Conservation (phyloP, 2,113 vertebrate genomes). For the Anguilla rostrata region DNA sequence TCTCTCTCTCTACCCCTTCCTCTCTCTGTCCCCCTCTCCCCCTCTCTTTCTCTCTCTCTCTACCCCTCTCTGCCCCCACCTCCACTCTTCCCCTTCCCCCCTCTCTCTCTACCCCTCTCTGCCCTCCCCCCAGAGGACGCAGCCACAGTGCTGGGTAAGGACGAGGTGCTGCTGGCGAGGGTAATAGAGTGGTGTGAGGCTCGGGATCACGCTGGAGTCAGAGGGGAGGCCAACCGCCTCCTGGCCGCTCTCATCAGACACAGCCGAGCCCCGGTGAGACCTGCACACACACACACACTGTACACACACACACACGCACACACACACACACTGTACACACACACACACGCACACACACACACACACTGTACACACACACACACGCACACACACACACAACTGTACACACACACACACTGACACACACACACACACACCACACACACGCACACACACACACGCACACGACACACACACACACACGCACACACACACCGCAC, state of each 20-base stretch:
- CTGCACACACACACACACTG: background rate
- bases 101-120: background rate
- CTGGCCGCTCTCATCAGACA: conserved; percentile 79
- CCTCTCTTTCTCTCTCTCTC: too few species aligned
- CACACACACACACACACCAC: too few species aligned
- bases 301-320: too few species aligned
- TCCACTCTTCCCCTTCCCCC: background rate
- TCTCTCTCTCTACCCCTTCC: background rate
- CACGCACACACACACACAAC: too few species aligned
- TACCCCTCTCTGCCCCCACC: background rate
- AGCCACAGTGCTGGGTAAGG: conserved; percentile 75
- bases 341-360: too few species aligned
- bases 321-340: too few species aligned
- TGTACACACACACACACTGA: too few species aligned
- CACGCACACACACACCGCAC: too few species aligned
- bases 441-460: too few species aligned
- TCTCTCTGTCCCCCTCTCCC: conserved; percentile 24
- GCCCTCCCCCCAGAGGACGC: conserved; percentile 71
- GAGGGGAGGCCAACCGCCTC: conserved; percentile 78
- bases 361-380: too few species aligned
- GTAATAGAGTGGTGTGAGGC: conserved; percentile 81
- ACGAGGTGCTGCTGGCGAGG: conserved; percentile 68
- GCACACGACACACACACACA: too few species aligned
- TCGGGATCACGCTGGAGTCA: conserved; percentile 70
- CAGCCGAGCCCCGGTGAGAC: conserved; percentile 74